These are phyloP conservation scores for Dipodomys merriami DNA, from an alignment of 2,113 vertebrate genomes.

Conservation along the genomic window DNA sequence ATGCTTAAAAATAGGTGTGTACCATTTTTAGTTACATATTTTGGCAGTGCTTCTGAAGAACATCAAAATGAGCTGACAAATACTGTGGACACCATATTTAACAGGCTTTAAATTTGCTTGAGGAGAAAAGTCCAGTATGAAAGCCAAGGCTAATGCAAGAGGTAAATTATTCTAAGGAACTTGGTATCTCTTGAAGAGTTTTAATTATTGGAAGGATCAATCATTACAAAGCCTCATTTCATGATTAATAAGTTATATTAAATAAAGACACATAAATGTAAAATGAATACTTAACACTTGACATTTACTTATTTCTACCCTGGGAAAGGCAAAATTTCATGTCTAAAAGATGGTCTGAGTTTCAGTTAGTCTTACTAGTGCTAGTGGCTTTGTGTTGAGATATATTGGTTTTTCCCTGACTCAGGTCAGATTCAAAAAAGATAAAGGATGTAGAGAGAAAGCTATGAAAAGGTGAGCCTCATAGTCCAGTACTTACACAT, in stretches of 20 bases:
- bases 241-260: neutral
- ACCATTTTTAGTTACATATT: slow-evolving; percentile 44
- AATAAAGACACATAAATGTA: neutral
- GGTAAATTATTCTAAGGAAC: neutral
- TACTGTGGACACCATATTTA: neutral
- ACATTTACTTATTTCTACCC: neutral
- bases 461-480: neutral
- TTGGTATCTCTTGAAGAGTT: neutral
- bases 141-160: neutral
- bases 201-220: slow-evolving; percentile 8
- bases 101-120: slow-evolving; percentile 15
- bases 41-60: slow-evolving; percentile 62
- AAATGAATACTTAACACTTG: neutral
- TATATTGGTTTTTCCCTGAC: neutral
- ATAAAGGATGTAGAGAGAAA: neutral
- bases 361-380: neutral
- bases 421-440: neutral
- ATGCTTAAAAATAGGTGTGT: slow-evolving; percentile 41
- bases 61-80: slow-evolving; percentile 42
- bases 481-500: no score
- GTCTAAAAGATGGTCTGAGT: neutral
- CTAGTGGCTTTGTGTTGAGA: neutral
- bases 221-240: neutral
- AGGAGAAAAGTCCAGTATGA: neutral
- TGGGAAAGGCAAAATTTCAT: slow-evolving; percentile 4